Base-by-base conservation (phyloP, 1,140 invertebrate genomes). In the Trachelipus rathkii region DNA sequence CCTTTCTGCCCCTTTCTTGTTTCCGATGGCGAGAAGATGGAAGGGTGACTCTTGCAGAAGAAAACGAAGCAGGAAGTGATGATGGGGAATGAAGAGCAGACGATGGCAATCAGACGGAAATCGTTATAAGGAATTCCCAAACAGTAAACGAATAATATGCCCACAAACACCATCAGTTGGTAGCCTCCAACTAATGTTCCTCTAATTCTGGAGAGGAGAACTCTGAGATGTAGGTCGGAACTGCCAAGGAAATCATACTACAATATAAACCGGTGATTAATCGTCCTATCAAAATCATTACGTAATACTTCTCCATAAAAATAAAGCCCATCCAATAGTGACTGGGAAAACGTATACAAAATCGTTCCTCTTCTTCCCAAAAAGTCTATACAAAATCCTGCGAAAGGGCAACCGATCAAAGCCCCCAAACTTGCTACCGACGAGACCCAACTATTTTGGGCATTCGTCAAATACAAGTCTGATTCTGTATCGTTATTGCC, bases 351-450 rank as follows among this genome's bases (percentile, higher is more conserved):
- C 33, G 33, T 33, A 33, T 33, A 33, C 33, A 33, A 33, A 33
- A 95, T 91, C 0, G 92, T 89, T 60, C 85, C 85, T 82, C 91
- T 93, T 45, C 94, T 85, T 23, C 94, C 94, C 76, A 93, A 13
- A 8, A 45, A 21, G 73, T 77, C 76, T 44, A 80, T 77, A 44
- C 91, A 84, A 90, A 85, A 84, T 21, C 91, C 85, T 45, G 92
- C 92, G 0, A 90, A 89, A 0, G 92, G 89, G 0, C 94, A 83
- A 0, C 93, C 93, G 4, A 90, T 89, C 0, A 71, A 46, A 23
- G 70, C 76, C 33, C 76, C 71, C 33, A 73, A 60, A 45, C 71
- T 68, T 9, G 46, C 60, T 23, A 69, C 44, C 21, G 53, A 75
- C 33, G 74, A 68, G 8, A 75, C 67, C 60, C 74, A 67, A 8